These are phyloP conservation scores for Struthidea cinerea DNA, from an alignment of 2,113 vertebrate genomes.

Conservation along the genomic window DNA sequence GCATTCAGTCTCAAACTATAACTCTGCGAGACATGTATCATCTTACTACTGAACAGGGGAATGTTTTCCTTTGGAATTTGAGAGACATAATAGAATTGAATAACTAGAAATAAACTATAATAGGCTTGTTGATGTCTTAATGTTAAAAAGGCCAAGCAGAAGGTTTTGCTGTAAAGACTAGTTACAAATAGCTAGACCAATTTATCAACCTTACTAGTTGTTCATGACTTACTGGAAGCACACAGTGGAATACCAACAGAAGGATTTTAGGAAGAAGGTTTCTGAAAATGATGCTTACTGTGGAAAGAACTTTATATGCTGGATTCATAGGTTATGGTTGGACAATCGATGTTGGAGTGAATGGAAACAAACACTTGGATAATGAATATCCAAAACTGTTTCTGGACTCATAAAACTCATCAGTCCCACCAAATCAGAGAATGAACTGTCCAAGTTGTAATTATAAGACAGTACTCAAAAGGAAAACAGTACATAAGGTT, in stretches of 20 bases:
- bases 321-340: not conserved
- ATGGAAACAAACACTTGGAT: not conserved
- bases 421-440: not conserved
- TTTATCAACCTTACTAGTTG: not conserved
- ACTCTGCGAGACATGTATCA: not conserved
- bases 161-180: not conserved
- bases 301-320: not conserved
- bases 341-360: not conserved
- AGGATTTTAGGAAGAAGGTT: not conserved
- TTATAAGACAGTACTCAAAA: not conserved
- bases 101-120: not conserved
- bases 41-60: not conserved
- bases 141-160: not conserved
- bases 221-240: not conserved
- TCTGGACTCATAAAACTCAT: not conserved
- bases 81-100: not conserved
- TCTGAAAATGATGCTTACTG: not conserved
- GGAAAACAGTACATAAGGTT: not conserved
- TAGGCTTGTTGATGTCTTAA: not conserved
- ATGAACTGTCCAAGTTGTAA: not conserved
- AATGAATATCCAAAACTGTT: not conserved
- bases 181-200: not conserved
- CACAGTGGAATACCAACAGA: not conserved
- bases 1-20: not conserved
- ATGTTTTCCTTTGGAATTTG: not conserved